Base-by-base conservation (phyloP, 2,797 vertebrate genomes). In the Sparidentex hasta region DNA sequence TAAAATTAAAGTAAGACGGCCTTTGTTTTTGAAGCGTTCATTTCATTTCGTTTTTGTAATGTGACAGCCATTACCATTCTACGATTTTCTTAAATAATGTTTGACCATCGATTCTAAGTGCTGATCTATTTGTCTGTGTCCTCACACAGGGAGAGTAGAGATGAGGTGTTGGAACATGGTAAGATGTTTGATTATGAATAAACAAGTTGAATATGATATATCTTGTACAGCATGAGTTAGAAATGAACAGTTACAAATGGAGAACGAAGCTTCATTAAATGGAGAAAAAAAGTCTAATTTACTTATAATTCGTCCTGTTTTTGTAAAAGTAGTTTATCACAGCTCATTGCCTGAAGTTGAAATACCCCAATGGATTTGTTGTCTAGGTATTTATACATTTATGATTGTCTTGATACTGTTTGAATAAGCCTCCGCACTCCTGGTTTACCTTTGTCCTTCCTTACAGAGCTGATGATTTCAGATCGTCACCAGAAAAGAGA, bases 151-250 rank as follows among this genome's bases (percentile, higher is more conserved):
- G 98, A 99, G 11, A 95, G 95, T 83, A 95, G 96, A 84, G 98
- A 99, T 63, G 98, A 99, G 69, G 97, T 98, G 21, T 87, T 99
- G 80, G 98, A 99, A 85, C 97, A 99, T 0, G 98, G 98, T 99
- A 85, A 96, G 97, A 94, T 50, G 48, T 38, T 18, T 2, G 0
- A 44, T 54, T 70, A 62, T n/a, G n/a, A 61, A 47, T 9, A 46
- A 52, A 52, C 21, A 55, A 43, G 4, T 20, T 21, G 5, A 43
- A 59, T 25, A 16, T 17, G 68, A 3, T 69, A 62, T 0, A 21
- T 64, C 0, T 29, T 52, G 21, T 17, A 56, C 33, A 71, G 13
- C 12, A 25, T n/a, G 7, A 33, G 11, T 50, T n/a, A 18, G 29
- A 33, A 33, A 33, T 33, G 29, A 33, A 33, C 29, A 33, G 29